Evolutionary conservation across 2,888 invertebrate species (phyloP).

Genomic region (Sphaeridia pumilis): DNA sequence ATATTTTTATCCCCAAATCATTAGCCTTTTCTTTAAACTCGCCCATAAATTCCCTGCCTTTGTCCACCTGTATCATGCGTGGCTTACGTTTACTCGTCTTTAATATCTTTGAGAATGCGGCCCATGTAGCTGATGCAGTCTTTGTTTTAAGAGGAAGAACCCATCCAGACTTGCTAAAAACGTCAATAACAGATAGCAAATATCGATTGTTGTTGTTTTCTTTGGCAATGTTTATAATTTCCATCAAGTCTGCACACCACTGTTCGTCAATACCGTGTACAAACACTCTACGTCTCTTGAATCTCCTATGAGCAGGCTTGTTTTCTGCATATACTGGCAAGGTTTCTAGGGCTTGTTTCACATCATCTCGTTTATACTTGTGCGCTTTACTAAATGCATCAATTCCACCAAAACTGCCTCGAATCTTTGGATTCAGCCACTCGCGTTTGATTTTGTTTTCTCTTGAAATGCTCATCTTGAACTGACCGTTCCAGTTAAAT

Average conservation of each 20-base stretch:
- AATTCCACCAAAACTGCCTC: conserved; percentile 6
- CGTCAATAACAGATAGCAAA: not conserved
- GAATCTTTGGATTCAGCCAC: conserved; percentile 9
- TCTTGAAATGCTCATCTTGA: too few species aligned
- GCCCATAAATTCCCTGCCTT: conserved; percentile 9
- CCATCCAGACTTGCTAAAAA: not conserved
- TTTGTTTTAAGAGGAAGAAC: not conserved
- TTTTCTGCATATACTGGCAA: conserved; percentile 37
- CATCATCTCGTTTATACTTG: not conserved
- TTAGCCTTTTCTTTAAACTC: conserved; percentile 10
- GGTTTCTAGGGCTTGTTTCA: not conserved
- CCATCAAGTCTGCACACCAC: conserved; percentile 18
- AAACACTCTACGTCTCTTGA: conserved; percentile 13
- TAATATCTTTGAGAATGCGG: not conserved
- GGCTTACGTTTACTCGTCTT: not conserved
- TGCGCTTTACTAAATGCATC: not conserved
- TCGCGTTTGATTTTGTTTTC: conserved; percentile 1
- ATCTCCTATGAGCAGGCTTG: conserved; percentile 8
- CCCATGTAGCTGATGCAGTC: not conserved
- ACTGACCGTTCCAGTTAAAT: not conserved
- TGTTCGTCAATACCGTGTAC: conserved; percentile 17
- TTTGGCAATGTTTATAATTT: not conserved
- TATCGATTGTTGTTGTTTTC: not conserved
- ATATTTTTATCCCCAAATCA: conserved; percentile 16
- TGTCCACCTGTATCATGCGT: not conserved